Percentiles rank a stretch among this genome's conserved stretches.
Conservation (phyloP, 2,797 vertebrate species). For the Chelidonichthys spinosus region DNA sequence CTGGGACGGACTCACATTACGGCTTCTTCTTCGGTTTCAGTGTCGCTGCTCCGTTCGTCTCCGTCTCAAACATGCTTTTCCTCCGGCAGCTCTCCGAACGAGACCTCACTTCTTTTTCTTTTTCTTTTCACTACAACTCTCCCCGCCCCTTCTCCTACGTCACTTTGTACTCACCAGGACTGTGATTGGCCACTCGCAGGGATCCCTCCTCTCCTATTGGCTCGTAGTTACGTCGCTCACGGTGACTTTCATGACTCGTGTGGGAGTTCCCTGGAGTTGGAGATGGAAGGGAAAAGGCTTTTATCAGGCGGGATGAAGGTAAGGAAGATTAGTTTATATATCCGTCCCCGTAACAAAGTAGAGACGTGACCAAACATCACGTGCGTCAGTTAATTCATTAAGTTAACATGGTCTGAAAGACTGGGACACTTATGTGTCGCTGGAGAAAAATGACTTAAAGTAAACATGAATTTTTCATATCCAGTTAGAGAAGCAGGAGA, state of each 20-base stretch:
- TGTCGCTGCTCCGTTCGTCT: too few species aligned
- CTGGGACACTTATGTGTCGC: not conserved
- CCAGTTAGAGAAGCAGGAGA: slow-evolving; percentile 25
- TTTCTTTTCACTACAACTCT: not conserved
- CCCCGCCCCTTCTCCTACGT: slow-evolving; percentile 10
- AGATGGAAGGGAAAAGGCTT: slow-evolving; percentile 65
- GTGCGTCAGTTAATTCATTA: fast-evolving
- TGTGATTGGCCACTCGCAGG: slow-evolving; percentile 63
- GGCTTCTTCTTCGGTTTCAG: too few species aligned
- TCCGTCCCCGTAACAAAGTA: not conserved
- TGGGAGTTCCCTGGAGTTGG: slow-evolving; percentile 70
- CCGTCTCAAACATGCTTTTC: too few species aligned
- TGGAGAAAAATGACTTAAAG: slow-evolving; percentile 25
- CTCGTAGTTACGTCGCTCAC: slow-evolving; percentile 41
- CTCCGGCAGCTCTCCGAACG: not conserved
- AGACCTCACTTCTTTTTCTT: slow-evolving; percentile 6
- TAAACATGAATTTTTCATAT: slow-evolving; percentile 62
- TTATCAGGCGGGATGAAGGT: slow-evolving; percentile 66
- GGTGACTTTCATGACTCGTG: slow-evolving; percentile 57
- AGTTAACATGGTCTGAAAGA: not conserved
- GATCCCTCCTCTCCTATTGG: slow-evolving; percentile 64
- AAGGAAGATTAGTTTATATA: slow-evolving; percentile 48
- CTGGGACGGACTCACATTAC: not conserved
- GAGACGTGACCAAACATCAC: too few species aligned
- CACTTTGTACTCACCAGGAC: not conserved